Evolutionary conservation across 2,797 vertebrate genomes (phyloP).

Genomic region (Aythya fuligula): DNA sequence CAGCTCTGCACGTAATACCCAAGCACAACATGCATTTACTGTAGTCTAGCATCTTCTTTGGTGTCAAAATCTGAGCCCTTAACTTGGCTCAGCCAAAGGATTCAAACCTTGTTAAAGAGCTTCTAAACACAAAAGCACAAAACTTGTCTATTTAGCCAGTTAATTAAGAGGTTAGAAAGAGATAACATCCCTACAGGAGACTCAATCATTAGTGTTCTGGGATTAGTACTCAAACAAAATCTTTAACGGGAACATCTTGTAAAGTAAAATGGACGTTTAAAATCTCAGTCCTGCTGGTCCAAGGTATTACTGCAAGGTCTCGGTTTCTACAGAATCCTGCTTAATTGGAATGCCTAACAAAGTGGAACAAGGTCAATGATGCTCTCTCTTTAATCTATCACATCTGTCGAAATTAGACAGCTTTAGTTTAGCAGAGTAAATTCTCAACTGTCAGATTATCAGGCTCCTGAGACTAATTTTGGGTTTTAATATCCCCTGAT

Average conservation of each 20-base stretch:
- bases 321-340: slow-evolving; percentile 44
- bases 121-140: slow-evolving; percentile 48
- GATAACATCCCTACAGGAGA: slow-evolving; percentile 13
- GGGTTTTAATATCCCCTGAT: background rate
- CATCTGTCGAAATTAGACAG: slow-evolving; percentile 50
- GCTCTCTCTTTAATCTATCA: slow-evolving; percentile 59
- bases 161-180: slow-evolving; percentile 60
- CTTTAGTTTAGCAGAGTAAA: slow-evolving; percentile 60
- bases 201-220: background rate
- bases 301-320: slow-evolving; percentile 50
- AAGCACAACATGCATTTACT: background rate
- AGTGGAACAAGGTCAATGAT: slow-evolving; percentile 69
- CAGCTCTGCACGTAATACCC: background rate
- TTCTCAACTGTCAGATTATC: slow-evolving; percentile 52
- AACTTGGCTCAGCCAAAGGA: background rate
- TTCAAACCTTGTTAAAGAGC: slow-evolving; percentile 41
- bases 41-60: background rate
- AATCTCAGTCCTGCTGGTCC: background rate
- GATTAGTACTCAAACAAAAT: slow-evolving; percentile 9
- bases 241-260: background rate
- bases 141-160: slow-evolving; percentile 18
- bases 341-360: slow-evolving; percentile 73
- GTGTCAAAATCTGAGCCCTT: slow-evolving; percentile 21
- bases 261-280: slow-evolving; percentile 8
- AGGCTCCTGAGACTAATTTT: background rate